Base-by-base conservation (phyloP, 1,140 invertebrate genomes). In the Trachymyrmex cornetzi region DNA sequence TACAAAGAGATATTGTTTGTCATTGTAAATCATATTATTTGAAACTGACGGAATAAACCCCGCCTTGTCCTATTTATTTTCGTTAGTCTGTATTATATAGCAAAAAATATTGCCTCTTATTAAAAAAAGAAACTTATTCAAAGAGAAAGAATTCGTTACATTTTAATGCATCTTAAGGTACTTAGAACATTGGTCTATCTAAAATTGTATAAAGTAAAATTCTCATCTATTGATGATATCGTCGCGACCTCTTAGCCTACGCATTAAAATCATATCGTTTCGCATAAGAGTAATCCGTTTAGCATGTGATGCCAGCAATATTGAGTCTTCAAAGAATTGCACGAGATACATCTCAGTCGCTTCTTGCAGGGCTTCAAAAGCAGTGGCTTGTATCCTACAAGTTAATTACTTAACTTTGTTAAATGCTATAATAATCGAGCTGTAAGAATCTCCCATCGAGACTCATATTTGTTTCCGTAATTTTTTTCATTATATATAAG, bases 271-370 rank as follows among this genome's bases (percentile, higher is more conserved):
- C 87, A 96, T 92, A 94, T 98, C 98, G 84, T 96, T 96, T 44
- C 96, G 96, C 96, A 97, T 97, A 72, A 98, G 96, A 44, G 98
- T 98, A 0, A 98, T 96, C 61, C 98, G 95, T 90, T 97, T 97
- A 19, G 97, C 97, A 92, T 98, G 97, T 77, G 96, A 95, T 34
- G 97, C 96, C 87, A 97, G 96, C 92, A 97, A 86, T 90, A 97
- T 96, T 64, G 97, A 96, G 93, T 98, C 97, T 93, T 98, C 96
- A 91, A 98, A 98, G 12, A 97, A 96, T 91, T 97, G 97, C 22
- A 97, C 97, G 14, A 98, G 82, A 92, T 97, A 98, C 87, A 97
- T 96, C 94, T 98, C 97, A 69, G 95, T 94, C 12, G 97, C 96
- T 94, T 97, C 97, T 94, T 98, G 97, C 50, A 97, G 72, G 9